phyloP scores from a whole-genome alignment of 2,113 vertebrate species.

The Osmerus eperlanus region DNA sequence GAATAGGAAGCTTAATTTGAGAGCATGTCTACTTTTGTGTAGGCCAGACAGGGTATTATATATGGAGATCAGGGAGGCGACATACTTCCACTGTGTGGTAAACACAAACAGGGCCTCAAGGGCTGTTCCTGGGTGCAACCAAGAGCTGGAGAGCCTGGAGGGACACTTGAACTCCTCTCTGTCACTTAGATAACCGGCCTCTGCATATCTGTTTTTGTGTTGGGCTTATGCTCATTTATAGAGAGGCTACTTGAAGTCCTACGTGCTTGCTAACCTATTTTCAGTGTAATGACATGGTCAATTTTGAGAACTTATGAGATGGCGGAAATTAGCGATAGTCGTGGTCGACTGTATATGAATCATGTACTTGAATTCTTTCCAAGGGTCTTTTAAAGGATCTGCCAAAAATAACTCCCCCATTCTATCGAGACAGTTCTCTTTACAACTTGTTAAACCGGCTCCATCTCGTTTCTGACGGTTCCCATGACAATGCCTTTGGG shows the following conservation, averaged over 20 bases:
- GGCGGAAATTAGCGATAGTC: too few relatives aligned
- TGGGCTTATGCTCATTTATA: too few relatives aligned
- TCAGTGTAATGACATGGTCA: too few relatives aligned
- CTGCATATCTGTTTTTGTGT: too few relatives aligned
- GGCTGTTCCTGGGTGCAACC: background rate
- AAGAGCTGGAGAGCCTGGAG: background rate
- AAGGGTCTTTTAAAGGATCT: too few relatives aligned
- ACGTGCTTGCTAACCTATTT: too few relatives aligned
- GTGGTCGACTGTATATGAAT: too few relatives aligned
- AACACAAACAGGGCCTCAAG: background rate
- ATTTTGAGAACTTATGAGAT: too few relatives aligned
- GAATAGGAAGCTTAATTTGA: conserved; percentile 26
- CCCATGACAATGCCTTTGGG: conserved; percentile 5
- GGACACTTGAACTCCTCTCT: background rate
- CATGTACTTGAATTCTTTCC: too few relatives aligned
- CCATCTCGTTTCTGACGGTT: background rate
- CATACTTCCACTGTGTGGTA: background rate
- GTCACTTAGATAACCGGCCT: too few relatives aligned
- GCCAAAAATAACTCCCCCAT: background rate
- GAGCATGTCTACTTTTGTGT: conserved; percentile 17
- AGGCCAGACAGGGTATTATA: conserved; percentile 5
- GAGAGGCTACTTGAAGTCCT: too few relatives aligned
- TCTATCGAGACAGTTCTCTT: background rate
- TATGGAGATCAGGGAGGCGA: background rate
- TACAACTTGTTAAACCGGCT: background rate